These are phyloP conservation scores for Menura novaehollandiae DNA, from an alignment of 2,113 vertebrate species.

Conservation along the genomic window DNA sequence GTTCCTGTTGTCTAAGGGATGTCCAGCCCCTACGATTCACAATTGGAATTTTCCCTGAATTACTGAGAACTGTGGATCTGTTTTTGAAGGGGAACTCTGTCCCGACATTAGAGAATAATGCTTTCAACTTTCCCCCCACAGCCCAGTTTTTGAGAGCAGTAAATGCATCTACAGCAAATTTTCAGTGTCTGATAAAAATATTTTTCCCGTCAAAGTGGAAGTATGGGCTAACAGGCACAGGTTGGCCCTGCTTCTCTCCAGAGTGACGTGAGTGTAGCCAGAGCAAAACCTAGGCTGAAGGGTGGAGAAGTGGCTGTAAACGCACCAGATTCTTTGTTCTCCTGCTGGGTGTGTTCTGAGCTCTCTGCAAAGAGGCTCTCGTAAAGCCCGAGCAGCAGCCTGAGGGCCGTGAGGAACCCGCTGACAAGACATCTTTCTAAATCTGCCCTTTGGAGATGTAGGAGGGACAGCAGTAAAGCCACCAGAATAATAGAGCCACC, in stretches of 20 bases:
- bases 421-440: background rate
- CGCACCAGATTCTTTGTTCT: background rate
- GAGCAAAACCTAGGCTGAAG: background rate
- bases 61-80: background rate
- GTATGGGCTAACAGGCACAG: background rate
- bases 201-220: background rate
- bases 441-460: background rate
- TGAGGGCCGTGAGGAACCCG: background rate
- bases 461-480: background rate
- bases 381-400: background rate
- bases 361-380: background rate
- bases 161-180: background rate
- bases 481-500: background rate
- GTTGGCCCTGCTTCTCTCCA: fast-evolving
- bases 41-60: background rate
- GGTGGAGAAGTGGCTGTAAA: background rate
- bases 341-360: background rate
- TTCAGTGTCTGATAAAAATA: background rate
- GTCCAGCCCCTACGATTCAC: fast-evolving
- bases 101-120: background rate
- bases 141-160: background rate
- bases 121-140: background rate
- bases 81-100: background rate
- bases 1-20: background rate
- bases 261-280: background rate